These are phyloP conservation scores for Triplophysa rosa DNA, from an alignment of 2,113 vertebrate species.

Conservation along the genomic window DNA sequence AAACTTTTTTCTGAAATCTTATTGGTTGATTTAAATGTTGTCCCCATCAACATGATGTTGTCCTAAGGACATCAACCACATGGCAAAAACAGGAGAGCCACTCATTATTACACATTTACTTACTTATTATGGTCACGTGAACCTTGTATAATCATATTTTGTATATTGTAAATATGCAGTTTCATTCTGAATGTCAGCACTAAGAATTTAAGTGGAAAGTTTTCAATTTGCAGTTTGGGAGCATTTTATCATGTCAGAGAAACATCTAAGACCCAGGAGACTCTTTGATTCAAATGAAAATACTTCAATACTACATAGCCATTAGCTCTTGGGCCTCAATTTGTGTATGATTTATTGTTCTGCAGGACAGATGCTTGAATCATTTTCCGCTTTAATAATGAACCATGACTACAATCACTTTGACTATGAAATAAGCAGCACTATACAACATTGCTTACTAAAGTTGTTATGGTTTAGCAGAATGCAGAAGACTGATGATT, in stretches of 20 bases:
- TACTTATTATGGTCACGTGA: neutral
- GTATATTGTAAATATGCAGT: slow-evolving; percentile 9
- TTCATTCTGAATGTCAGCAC: slow-evolving; percentile 28
- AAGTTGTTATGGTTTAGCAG: neutral
- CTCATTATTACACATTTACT: neutral
- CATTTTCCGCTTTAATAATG: slow-evolving; percentile 23
- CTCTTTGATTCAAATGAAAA: slow-evolving; percentile 35
- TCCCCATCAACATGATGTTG: no score
- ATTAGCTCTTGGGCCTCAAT: slow-evolving; percentile 15
- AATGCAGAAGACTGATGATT: neutral
- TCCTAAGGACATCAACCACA: no score
- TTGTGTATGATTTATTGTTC: slow-evolving; percentile 38
- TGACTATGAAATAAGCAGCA: slow-evolving; percentile 9
- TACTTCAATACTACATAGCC: slow-evolving; percentile 12
- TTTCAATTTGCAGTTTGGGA: slow-evolving; percentile 26
- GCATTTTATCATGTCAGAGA: slow-evolving; percentile 28
- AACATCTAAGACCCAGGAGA: slow-evolving; percentile 20
- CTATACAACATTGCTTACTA: neutral
- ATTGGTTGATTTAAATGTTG: no score
- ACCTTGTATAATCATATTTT: neutral
- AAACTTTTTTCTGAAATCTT: no score
- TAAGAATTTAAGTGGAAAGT: slow-evolving; percentile 33
- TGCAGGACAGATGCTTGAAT: slow-evolving; percentile 30
- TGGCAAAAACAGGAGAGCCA: no score
- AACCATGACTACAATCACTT: slow-evolving; percentile 7